Percentiles rank a stretch among this genome's conserved stretches.
Conservation (phyloP, 2,888 invertebrate species). For the Drosophila testacea region DNA sequence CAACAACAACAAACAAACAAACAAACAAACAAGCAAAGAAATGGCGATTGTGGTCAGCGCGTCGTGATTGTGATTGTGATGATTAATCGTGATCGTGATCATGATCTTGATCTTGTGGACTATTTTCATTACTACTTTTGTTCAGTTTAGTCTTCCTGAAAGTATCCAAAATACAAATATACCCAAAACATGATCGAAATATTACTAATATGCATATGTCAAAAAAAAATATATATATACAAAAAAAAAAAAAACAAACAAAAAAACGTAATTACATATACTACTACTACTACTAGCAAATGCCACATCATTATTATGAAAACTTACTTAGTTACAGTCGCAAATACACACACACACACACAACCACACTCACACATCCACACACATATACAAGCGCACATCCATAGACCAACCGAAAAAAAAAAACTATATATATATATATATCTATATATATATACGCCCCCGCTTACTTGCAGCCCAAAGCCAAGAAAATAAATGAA, state of each 20-base stretch:
- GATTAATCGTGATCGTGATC: slow-evolving; percentile 50
- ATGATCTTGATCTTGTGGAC: slow-evolving; percentile 67
- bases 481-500: slow-evolving; percentile 55
- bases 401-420: slow-evolving; percentile 4
- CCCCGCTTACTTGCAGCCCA: slow-evolving; percentile 73
- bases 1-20: slow-evolving; percentile 19
- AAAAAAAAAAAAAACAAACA: not conserved
- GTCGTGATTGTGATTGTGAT: slow-evolving; percentile 48
- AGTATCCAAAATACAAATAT: slow-evolving; percentile 27
- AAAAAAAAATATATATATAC: not conserved
- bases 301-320: slow-evolving; percentile 50
- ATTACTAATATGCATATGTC: slow-evolving; percentile 47
- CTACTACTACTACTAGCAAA: slow-evolving; percentile 30
- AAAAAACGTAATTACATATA: slow-evolving; percentile 6
- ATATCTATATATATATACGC: slow-evolving; percentile 7
- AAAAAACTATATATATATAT: slow-evolving; percentile 6
- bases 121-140: slow-evolving; percentile 78
- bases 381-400: slow-evolving; percentile 8
- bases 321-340: slow-evolving; percentile 36
- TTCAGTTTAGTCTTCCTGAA: slow-evolving; percentile 72
- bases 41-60: slow-evolving; percentile 52
- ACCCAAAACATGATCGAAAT: slow-evolving; percentile 42
- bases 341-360: slow-evolving; percentile 19
- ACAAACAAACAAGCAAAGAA: slow-evolving; percentile 25
- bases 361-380: not conserved